Base-by-base conservation (phyloP, 2,113 vertebrate genomes). In the Proterorhinus semilunaris region DNA sequence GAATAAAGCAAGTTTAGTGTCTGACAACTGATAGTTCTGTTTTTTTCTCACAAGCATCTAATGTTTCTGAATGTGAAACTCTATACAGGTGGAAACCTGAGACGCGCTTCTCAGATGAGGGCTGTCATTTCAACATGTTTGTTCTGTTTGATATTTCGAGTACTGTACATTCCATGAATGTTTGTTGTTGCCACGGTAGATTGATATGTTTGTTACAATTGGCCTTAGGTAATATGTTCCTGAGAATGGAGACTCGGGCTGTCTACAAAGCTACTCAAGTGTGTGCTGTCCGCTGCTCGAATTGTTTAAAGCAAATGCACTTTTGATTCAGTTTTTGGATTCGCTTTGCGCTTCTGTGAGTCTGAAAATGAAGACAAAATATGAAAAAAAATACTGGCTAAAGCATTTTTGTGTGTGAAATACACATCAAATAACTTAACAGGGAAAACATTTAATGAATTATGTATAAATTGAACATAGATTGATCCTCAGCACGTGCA, bases 91-190 rank as follows among this genome's bases (percentile, higher is more conserved):
- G 65, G 68, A 76, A 66, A 66, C 45, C 78, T 78, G 66, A 57
- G 70, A 65, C 71, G 12, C 10, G 21, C 69, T 71, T 81, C 57
- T 86, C 74, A 79, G 73, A 83, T 44, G 74, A 80, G 71, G 71
- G 79, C 74, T 80, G 69, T 51, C 44, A 55, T 49, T 4, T 55
- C 21, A 12, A 3, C 0, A 21, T 27, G 12, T 0, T 62, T 50
- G 17, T 13, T 5, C 15, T 47, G 62, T 44, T 68, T 21, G 59
- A 6, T 5, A 1, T 44, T 7, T 27, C 10, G 27, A 42, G 15
- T 58, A 58, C 55, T 9, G 11, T 47, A 66, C 50, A 42, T 9
- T 8, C 42, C 10, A 57, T 10, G 59, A 65, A 78, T 59, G 62
- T 44, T 61, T 54, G 10, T 65, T 36, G 8, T 17, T 10, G 62